phyloP scores from a whole-genome alignment of 1,140 invertebrate genomes.

The Saccostrea echinata region DNA sequence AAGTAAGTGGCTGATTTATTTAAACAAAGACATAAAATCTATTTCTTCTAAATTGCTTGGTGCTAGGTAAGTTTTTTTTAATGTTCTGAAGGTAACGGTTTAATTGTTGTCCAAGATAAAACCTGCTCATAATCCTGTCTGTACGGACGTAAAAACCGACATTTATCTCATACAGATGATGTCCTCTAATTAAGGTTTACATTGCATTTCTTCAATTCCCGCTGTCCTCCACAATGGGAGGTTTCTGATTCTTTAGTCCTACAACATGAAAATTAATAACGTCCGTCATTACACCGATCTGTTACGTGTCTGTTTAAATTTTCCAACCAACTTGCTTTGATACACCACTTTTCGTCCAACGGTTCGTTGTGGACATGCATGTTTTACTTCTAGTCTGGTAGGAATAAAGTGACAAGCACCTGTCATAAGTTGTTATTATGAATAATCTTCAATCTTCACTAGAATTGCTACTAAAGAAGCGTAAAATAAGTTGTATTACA shows the following conservation, averaged over 20 bases:
- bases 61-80: conserved; percentile 20
- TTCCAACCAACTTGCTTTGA: conserved; percentile 19
- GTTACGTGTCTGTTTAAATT: conserved; percentile 4
- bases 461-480: neutral
- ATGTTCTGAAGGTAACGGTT: conserved; percentile 11
- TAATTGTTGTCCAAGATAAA: conserved; percentile 21
- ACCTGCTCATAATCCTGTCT: conserved; percentile 16
- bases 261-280: conserved; percentile 17
- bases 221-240: neutral
- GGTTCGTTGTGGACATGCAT: neutral
- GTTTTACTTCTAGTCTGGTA: neutral
- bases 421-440: conserved; percentile 30
- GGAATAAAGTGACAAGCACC: conserved; percentile 11
- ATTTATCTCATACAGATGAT: conserved; percentile 26
- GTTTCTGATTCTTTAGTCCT: neutral
- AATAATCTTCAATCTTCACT: conserved; percentile 23
- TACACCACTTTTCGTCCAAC: neutral
- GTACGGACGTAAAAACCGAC: neutral
- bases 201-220: conserved; percentile 6
- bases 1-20: too few relatives aligned
- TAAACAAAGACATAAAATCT: too few relatives aligned
- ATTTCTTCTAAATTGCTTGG: neutral
- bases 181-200: conserved; percentile 32
- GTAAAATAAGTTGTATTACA: neutral
- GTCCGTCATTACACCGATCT: neutral